These are phyloP conservation scores for Pachyuromys duprasi DNA, from an alignment of 2,797 vertebrate genomes.

Conservation along the genomic window DNA sequence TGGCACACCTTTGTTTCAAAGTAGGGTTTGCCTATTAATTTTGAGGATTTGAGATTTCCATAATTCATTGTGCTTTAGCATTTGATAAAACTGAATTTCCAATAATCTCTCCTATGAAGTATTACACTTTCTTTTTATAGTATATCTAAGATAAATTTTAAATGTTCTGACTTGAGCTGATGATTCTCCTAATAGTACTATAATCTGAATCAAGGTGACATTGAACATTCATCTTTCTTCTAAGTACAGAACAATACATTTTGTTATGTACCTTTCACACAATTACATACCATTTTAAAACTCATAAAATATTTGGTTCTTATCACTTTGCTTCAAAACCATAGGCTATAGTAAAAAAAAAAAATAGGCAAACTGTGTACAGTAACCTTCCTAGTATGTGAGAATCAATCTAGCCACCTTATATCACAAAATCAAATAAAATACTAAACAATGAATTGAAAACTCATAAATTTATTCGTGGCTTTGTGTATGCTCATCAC, in stretches of 20 bases:
- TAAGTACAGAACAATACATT: background rate
- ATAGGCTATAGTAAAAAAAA: background rate
- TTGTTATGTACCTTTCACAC: background rate
- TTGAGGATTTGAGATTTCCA: slow-evolving; percentile 11
- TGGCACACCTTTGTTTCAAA: background rate
- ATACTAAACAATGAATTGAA: background rate
- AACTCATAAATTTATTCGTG: background rate
- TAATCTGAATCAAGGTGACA: background rate
- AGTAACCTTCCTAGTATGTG: background rate
- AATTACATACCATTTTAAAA: slow-evolving; percentile 41
- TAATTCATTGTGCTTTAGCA: slow-evolving; percentile 6
- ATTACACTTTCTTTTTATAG: background rate
- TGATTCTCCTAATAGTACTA: background rate
- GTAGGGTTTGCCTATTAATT: slow-evolving; percentile 10
- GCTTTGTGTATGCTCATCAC: background rate
- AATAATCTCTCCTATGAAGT: background rate
- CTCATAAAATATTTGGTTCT: background rate
- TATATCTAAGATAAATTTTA: background rate
- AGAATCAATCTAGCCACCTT: background rate
- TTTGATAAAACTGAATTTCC: slow-evolving; percentile 20
- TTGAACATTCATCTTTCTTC: background rate
- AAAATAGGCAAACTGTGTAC: background rate
- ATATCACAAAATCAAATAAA: slow-evolving; percentile 11
- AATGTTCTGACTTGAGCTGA: background rate
- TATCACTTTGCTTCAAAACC: slow-evolving; percentile 9